Evolutionary conservation across 1,140 invertebrate species (phyloP).

Genomic region (Cyclargus thomasi): DNA sequence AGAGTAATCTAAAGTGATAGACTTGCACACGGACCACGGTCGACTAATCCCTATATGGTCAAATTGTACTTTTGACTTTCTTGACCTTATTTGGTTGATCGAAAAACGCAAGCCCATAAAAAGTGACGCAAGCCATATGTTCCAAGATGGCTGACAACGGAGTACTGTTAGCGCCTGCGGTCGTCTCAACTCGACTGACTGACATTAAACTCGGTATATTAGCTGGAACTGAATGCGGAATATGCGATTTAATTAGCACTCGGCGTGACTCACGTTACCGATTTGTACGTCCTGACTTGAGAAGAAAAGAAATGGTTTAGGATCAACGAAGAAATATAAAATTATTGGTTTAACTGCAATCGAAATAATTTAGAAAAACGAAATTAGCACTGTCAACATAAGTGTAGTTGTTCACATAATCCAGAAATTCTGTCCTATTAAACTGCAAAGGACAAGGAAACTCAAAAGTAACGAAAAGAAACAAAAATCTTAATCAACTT

Average conservation of each 20-base stretch:
- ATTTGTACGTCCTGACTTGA: not conserved
- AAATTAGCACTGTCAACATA: no score
- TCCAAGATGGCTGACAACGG: conserved; percentile 11
- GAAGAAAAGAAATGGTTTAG: not conserved
- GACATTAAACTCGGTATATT: not conserved
- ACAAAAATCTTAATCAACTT: no score
- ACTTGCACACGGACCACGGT: not conserved
- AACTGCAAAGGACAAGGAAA: no score
- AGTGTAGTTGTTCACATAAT: no score
- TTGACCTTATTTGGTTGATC: conserved; percentile 5
- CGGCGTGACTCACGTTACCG: not conserved
- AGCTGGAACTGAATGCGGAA: conserved; percentile 5
- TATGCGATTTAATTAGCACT: conserved; percentile 9
- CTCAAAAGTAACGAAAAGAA: no score
- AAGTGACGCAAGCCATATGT: conserved; percentile 11
- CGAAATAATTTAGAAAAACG: no score
- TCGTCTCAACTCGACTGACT: not conserved
- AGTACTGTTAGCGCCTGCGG: not conserved
- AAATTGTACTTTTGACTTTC: conserved; percentile 7
- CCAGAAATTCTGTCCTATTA: no score
- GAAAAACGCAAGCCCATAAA: conserved; percentile 11
- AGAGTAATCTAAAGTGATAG: not conserved
- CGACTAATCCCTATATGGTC: not conserved
- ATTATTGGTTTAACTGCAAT: no score
- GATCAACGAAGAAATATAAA: no score